Base-by-base conservation (phyloP, 2,888 invertebrate genomes). In the Aspidapion aeneum region DNA sequence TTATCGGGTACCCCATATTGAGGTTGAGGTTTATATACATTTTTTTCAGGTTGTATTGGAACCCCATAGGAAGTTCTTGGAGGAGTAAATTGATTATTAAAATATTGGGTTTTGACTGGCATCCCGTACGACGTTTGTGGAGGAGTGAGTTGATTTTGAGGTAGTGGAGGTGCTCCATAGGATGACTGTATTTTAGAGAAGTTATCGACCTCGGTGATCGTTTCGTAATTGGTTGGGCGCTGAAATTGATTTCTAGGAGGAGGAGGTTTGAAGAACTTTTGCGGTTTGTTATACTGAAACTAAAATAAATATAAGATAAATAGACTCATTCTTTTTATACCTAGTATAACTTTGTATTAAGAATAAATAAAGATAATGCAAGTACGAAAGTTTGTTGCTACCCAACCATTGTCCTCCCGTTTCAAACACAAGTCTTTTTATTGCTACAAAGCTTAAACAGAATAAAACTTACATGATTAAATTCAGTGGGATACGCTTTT, bases 1-100 rank as follows among this genome's bases (percentile, higher is more conserved):
- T 55, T 57, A 18, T 35, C 17, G 1, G 67, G 68, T 50, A 61
- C 61, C n/a, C 57, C 63, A 54, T 61, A 67, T 16, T 63, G 19
- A 35, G 20, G 59, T 63, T 67, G 67, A 51, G 61, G 59, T 56
- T 58, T 54, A 20, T 50, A 52, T 5, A 18, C 17, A 35, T 35
- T 35, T 7, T 35, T 35, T 35, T 35, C 5, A 35, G 35, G 22
- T 21, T 50, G 57, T 0, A 18, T 19, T 9, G 65, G 63, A 18
- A 49, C 54, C 21, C 61, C 63, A 58, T 65, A 65, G 9, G 59
- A 60, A 1, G 51, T 51, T 21, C 58, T 51, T 1, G 63, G 65
- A 35, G 60, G 60, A 1, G 35, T 48, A 16, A 54, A 58, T n/a
- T 55, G 57, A 12, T 48, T 35, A 19, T 52, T 61, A 22, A 61